phyloP scores from a whole-genome alignment of 2,113 vertebrate genomes.

The Aspiorhynchus laticeps region DNA sequence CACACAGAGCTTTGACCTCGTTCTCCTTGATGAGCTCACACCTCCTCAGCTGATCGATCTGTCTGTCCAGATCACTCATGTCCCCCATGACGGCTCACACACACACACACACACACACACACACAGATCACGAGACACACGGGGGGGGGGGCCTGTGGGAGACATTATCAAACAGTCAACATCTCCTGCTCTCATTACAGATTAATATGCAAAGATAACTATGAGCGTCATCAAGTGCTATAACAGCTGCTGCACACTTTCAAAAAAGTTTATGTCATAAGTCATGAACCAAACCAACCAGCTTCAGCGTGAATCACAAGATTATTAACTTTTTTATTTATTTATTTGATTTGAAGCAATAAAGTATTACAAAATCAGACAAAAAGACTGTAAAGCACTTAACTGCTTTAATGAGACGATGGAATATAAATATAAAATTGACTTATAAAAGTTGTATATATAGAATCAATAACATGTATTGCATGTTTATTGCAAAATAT shows the following conservation, averaged over 20 bases:
- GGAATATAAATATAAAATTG: no score
- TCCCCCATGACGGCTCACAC: constrained; percentile 80
- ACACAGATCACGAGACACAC: not conserved
- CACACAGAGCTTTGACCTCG: constrained; percentile 93
- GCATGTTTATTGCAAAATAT: no score
- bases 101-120: not conserved
- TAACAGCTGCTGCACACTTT: no score
- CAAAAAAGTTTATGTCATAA: not conserved
- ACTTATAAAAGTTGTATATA: no score
- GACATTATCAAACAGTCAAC: no score
- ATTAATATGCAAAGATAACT: not conserved
- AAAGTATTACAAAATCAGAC: not conserved
- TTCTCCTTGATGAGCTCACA: constrained; percentile 96
- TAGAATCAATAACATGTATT: no score
- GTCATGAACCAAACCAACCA: not conserved
- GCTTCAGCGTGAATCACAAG: not conserved
- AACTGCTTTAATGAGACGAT: not conserved
- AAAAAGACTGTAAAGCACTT: not conserved
- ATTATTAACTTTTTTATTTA: not conserved
- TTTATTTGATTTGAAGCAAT: not conserved
- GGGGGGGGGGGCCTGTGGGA: no score
- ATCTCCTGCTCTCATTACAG: not conserved
- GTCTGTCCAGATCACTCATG: constrained; percentile 93
- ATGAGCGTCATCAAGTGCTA: no score
- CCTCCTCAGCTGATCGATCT: constrained; percentile 92